A percentile compares a stretch with the other conserved stretches of the same genome.
Evolutionary conservation across 2,888 invertebrate species (phyloP).

Genomic region (Onthophagus sagittarius): DNA sequence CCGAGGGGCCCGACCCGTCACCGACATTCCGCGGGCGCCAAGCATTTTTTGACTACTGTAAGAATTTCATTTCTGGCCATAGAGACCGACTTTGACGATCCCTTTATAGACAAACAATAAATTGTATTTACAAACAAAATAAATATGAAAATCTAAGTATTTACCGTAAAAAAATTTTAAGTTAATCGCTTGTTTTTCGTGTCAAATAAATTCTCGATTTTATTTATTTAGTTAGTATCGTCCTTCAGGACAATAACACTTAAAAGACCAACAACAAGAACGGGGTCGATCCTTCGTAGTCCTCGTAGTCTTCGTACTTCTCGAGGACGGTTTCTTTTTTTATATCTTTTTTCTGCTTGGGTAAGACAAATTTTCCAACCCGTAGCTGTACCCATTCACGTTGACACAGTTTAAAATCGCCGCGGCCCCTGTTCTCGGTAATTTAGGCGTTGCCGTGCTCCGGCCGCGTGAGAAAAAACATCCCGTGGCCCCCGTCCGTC

Average conservation of each 20-base stretch:
- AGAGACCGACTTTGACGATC: slow-evolving; percentile 13
- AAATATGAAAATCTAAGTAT: too few species aligned
- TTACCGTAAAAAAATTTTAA: too few species aligned
- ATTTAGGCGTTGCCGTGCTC: background rate
- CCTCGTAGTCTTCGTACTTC: too few species aligned
- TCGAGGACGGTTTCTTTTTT: slow-evolving; percentile 24
- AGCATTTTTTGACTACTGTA: slow-evolving; percentile 49
- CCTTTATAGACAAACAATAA: too few species aligned
- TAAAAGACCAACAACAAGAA: too few species aligned
- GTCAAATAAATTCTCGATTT: too few species aligned
- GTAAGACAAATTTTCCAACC: background rate
- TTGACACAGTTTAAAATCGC: background rate
- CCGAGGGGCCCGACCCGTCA: slow-evolving; percentile 22
- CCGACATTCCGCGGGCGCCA: slow-evolving; percentile 39
- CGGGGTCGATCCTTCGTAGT: too few species aligned
- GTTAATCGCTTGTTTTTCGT: too few species aligned
- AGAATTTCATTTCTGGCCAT: slow-evolving; percentile 44
- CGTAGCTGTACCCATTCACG: background rate
- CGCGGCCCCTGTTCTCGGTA: background rate
- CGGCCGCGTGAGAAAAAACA: background rate
- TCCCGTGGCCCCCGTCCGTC: background rate
- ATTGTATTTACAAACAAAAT: too few species aligned
- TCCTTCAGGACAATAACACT: too few species aligned
- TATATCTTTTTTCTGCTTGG: background rate
- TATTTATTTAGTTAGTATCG: too few species aligned